phyloP scores from a whole-genome alignment of 2,888 invertebrate species.

The Ophion ventricosus region DNA sequence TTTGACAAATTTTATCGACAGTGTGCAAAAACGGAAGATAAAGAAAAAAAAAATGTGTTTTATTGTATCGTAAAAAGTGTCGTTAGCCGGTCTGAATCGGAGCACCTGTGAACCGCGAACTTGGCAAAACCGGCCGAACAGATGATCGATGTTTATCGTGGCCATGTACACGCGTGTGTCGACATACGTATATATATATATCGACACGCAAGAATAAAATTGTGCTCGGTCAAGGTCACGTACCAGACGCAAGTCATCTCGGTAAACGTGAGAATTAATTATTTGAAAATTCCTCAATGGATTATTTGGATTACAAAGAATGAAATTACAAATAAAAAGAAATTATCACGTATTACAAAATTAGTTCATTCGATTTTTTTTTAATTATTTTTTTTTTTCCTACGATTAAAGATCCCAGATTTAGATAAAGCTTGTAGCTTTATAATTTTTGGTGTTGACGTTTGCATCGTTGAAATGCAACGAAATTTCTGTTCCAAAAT shows the following conservation, averaged over 20 bases:
- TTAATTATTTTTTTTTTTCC: too few relatives aligned
- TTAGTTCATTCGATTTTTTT: too few relatives aligned
- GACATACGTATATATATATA: not conserved
- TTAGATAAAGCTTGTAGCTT: too few relatives aligned
- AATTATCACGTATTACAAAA: too few relatives aligned
- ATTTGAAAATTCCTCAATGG: not conserved
- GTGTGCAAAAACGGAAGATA: too few relatives aligned
- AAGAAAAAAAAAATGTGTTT: not conserved
- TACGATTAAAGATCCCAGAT: too few relatives aligned
- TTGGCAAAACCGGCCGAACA: not conserved
- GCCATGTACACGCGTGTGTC: not conserved
- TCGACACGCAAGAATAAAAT: not conserved
- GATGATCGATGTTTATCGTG: constrained; percentile 13
- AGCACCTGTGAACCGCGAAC: not conserved
- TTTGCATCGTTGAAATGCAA: too few relatives aligned
- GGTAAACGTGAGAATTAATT: not conserved
- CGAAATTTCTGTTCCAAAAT: too few relatives aligned
- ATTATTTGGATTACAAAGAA: too few relatives aligned
- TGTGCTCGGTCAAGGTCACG: constrained; percentile 28
- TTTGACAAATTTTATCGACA: too few relatives aligned
- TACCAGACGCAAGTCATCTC: not conserved
- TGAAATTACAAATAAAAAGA: too few relatives aligned
- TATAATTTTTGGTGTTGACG: too few relatives aligned
- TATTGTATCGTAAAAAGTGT: not conserved
- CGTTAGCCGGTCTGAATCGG: not conserved